Conservation (phyloP, 2,888 invertebrate genomes). For the Invenusta paracnida region DNA sequence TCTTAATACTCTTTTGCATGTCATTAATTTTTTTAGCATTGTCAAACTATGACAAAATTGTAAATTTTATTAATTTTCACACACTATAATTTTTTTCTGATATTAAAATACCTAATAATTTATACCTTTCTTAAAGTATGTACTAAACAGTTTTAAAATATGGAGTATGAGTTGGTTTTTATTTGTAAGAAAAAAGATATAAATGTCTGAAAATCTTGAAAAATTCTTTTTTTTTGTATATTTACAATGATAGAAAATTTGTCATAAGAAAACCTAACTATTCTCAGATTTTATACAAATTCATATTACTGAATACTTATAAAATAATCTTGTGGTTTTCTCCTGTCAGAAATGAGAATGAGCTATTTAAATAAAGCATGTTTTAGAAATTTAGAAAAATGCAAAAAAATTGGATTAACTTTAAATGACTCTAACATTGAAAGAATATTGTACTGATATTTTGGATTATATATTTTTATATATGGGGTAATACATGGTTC, state of each 20-base stretch:
- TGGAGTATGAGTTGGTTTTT: not conserved
- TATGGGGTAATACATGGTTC: not conserved
- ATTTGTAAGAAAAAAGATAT: not conserved
- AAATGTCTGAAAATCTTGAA: not conserved
- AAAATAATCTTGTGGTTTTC: not conserved
- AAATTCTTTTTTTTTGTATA: not conserved
- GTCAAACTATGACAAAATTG: not conserved
- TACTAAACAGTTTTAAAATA: not conserved
- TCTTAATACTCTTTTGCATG: not conserved
- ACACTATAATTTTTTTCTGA: not conserved
- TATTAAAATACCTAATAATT: not conserved
- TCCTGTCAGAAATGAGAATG: not conserved
- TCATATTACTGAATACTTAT: not conserved
- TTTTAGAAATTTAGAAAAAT: not conserved
- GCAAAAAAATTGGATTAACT: not conserved
- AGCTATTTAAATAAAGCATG: not conserved
- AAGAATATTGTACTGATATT: not conserved
- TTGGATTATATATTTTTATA: not conserved
- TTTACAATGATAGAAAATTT: not conserved
- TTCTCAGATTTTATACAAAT: not conserved
- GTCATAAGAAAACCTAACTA: not conserved
- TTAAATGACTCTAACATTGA: not conserved
- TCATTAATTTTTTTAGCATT: not conserved
- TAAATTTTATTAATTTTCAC: not conserved
- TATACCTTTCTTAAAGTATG: not conserved